phyloP scores from a whole-genome alignment of 2,888 invertebrate species.

The Andrena marginata region DNA sequence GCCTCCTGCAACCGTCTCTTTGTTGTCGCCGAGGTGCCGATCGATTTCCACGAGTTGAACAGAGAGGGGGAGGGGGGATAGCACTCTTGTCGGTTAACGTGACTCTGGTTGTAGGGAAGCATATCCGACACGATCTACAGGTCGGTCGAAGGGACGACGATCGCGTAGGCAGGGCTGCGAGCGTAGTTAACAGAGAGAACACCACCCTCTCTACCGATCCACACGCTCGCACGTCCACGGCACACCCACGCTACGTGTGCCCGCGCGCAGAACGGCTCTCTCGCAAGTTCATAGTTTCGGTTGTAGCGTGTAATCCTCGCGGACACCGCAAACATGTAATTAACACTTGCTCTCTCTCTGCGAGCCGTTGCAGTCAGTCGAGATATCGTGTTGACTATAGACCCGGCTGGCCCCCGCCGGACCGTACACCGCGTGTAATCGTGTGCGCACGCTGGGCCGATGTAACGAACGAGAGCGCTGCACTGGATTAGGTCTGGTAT shows the following conservation, averaged over 20 bases:
- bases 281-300: conserved; percentile 83
- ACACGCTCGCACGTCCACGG: conserved; percentile 17
- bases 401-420: conserved; percentile 29
- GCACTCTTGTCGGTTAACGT: conserved; percentile 24
- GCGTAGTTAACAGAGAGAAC: conserved; percentile 52
- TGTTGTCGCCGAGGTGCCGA: neutral
- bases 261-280: conserved; percentile 21
- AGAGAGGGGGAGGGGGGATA: conserved; percentile 44
- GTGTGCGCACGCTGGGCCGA: conserved; percentile 57
- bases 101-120: conserved; percentile 45
- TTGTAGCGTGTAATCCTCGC: conserved; percentile 84
- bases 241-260: conserved; percentile 20
- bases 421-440: conserved; percentile 58
- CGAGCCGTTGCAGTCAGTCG: conserved; percentile 63
- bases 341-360: conserved; percentile 82
- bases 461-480: conserved; percentile 41
- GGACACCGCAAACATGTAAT: conserved; percentile 85
- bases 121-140: conserved; percentile 65
- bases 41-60: conserved; percentile 47
- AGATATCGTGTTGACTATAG: conserved; percentile 66
- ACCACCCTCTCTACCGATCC: conserved; percentile 20
- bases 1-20: neutral
- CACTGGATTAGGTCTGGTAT: conserved; percentile 8
- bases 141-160: conserved; percentile 63
- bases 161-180: conserved; percentile 47